Percentiles rank a stretch among this genome's conserved stretches.
Evolutionary conservation across 2,797 vertebrate genomes (phyloP).

Genomic region (Botia almorhae): DNA sequence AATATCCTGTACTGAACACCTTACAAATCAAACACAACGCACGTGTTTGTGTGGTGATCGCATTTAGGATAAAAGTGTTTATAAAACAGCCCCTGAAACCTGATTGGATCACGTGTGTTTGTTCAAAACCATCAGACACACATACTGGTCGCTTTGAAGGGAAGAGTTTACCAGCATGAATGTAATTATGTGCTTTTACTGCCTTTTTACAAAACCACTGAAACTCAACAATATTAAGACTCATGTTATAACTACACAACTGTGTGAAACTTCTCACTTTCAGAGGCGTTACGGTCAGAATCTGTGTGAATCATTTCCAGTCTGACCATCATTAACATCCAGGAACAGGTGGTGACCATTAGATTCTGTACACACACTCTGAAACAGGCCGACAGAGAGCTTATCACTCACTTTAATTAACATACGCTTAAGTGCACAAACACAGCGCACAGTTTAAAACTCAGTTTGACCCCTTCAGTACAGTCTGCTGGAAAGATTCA

Average conservation of each 20-base stretch:
- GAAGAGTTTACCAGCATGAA: no score
- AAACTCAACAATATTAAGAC: no score
- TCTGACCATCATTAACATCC: constrained; percentile 46
- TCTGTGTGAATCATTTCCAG: constrained; percentile 29
- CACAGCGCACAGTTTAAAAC: constrained; percentile 44
- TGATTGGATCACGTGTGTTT: not conserved
- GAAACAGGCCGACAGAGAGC: constrained; percentile 59
- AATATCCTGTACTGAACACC: not conserved
- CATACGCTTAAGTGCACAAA: constrained; percentile 66
- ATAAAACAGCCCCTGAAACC: not conserved
- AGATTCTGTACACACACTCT: constrained; percentile 72
- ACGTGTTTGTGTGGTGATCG: not conserved
- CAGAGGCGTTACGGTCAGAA: no score
- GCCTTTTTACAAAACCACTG: no score
- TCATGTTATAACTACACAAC: no score
- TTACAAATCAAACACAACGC: not conserved
- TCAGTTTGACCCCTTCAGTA: constrained; percentile 19
- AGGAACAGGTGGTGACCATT: constrained; percentile 68
- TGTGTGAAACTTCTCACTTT: no score
- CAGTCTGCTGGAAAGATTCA: not conserved
- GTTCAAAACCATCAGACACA: not conserved
- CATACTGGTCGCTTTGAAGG: no score
- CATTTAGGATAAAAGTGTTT: constrained; percentile 31
- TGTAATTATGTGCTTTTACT: no score
- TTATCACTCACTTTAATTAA: constrained; percentile 74